Base-by-base conservation (phyloP, 2,888 invertebrate genomes). In the Brenthis ino region DNA sequence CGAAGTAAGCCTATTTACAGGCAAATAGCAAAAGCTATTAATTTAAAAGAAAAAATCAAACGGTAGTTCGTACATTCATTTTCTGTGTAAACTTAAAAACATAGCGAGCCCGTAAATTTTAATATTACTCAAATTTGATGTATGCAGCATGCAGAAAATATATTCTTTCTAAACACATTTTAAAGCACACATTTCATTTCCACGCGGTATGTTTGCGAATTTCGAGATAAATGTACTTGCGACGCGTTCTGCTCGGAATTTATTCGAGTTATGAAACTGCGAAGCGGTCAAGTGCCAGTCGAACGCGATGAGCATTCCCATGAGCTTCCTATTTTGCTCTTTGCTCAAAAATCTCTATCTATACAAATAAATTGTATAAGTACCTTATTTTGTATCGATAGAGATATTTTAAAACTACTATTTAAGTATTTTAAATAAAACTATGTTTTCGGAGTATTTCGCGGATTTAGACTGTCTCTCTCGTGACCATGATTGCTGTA, bases 221-320 rank as follows among this genome's bases (percentile, higher is more conserved):
- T 71, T 65, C 50, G 33, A 63, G 54, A 68, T 65, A 65, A 68
- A 68, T 54, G 57, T 65, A 63, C 68, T 63, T 51, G 56, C 65
- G 65, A 61, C 68, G 57, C 71, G 58, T 53, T 63, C 65, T 61
- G 63, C 53, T 43, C 55, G 57, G 68, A 63, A 68, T 71, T 71
- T 71, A 71, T 71, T 68, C 68, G 68, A 71, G 71, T 71, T 71
- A 71, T 71, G 71, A 65, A 71, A 68, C 71, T 68, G 57, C 53
- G 65, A 50, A 47, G 55, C 70, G 65, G 70, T 70, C 70, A 70
- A 70, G 68, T 67, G 47, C 67, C 57, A 67, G 66, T 57, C 55
- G 61, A 65, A 65, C 65, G 65, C 63, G 57, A 60, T 67, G 66
- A 67, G 60, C 66, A 60, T 68, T 68, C 67, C 60, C 70, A 53